These are phyloP conservation scores for Heterodera schachtii DNA, from an alignment of 1,140 invertebrate species.

Conservation along the genomic window DNA sequence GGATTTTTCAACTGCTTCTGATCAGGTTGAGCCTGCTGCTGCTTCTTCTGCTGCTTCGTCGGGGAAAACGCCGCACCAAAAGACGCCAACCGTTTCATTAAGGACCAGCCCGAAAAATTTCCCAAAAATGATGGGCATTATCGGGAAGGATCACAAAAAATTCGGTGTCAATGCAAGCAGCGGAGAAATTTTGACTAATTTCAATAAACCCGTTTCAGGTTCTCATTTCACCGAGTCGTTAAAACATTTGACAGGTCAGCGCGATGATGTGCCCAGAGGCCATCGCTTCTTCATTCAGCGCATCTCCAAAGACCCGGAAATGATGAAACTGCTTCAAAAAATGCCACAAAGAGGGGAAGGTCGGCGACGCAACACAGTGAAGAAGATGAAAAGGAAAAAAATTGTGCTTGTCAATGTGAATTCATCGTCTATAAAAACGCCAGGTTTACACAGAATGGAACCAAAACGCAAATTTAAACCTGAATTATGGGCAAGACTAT, in stretches of 20 bases:
- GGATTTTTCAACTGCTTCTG: no score
- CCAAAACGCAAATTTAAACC: not conserved
- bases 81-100: no score
- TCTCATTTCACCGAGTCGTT: not conserved
- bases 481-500: conserved; percentile 11
- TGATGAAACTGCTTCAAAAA: not conserved
- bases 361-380: not conserved
- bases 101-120: not conserved
- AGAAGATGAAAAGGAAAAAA: not conserved
- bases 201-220: not conserved
- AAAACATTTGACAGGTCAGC: not conserved
- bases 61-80: no score
- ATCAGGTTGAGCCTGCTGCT: no score
- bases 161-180: not conserved
- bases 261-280: not conserved
- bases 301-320: not conserved
- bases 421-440: conserved; percentile 7
- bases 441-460: not conserved
- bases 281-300: not conserved
- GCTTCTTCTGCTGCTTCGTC: no score
- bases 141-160: not conserved
- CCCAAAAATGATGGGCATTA: not conserved
- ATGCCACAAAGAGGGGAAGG: not conserved
- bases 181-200: not conserved
- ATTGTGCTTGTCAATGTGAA: not conserved